phyloP scores from a whole-genome alignment of 2,888 invertebrate species.

The Cerceris rybyensis region DNA sequence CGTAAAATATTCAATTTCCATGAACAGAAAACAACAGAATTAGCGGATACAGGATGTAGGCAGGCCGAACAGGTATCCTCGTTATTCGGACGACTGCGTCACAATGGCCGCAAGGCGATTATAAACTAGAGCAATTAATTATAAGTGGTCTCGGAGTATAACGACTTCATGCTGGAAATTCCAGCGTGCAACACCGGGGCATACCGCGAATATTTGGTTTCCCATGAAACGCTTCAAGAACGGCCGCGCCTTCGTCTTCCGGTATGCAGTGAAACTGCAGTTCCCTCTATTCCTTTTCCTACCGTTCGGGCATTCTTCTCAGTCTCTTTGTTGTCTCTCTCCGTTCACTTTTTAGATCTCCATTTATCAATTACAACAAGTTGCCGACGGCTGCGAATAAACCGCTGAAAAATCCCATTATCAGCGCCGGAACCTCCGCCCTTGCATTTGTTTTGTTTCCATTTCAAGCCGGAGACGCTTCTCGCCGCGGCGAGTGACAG shows the following conservation, averaged over 20 bases:
- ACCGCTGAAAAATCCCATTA: slow-evolving; percentile 62
- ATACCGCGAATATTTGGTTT: slow-evolving; percentile 75
- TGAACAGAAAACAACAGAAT: slow-evolving; percentile 39
- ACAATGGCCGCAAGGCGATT: slow-evolving; percentile 73
- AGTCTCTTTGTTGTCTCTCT: background rate
- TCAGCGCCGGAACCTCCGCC: slow-evolving; percentile 41
- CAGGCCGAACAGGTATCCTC: slow-evolving; percentile 55
- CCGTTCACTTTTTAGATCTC: slow-evolving; percentile 35
- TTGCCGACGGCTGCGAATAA: slow-evolving; percentile 52
- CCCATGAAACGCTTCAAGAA: slow-evolving; percentile 71
- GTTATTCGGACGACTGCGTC: slow-evolving; percentile 64
- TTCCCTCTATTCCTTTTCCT: slow-evolving; percentile 44
- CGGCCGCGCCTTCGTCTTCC: slow-evolving; percentile 70
- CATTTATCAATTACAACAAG: slow-evolving; percentile 68
- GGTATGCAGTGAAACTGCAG: slow-evolving; percentile 72
- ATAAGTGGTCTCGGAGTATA: slow-evolving; percentile 70
- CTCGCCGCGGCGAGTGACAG: slow-evolving; percentile 24
- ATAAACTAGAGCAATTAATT: slow-evolving; percentile 78
- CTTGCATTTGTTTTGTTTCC: slow-evolving; percentile 55
- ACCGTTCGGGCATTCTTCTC: background rate
- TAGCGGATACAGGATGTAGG: slow-evolving; percentile 34
- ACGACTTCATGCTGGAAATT: slow-evolving; percentile 72
- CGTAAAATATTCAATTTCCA: too few species aligned
- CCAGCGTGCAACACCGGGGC: slow-evolving; percentile 62
- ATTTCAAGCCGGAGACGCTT: slow-evolving; percentile 48